Base-by-base conservation (phyloP, 2,888 invertebrate species). In the Lasioglossum vierecki region DNA sequence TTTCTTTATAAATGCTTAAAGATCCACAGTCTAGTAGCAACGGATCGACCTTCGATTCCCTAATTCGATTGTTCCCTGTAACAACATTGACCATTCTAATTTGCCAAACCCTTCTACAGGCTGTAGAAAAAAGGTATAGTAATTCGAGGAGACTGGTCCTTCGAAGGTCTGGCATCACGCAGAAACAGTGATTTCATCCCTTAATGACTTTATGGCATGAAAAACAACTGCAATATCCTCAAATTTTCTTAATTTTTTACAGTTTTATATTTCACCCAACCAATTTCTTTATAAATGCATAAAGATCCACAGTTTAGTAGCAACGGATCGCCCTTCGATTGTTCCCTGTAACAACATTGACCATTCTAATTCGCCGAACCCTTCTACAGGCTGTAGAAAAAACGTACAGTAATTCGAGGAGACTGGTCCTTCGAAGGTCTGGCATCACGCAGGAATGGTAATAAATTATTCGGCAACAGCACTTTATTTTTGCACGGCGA, bases 401-500 rank as follows among this genome's bases (percentile, higher is more conserved):
- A 63, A 30, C 15, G 30, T 30, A 30, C 15, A 63, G 35, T 4
- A 30, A 63, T 15, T 30, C 30, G 1, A 13, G 5, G 3, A 26
- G 15, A 13, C 5, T 11, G 13, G 22, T 30, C 22, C 30, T 5
- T 63, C 63, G 30, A 15, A 63, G 57, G n/a, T 57, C 26, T 30
- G 63, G 26, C 30, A 30, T 66, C 35, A 8, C 18, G n/a, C 26
- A 13, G 15, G 13, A n/a, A n/a, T n/a, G n/a, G n/a, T n/a, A n/a
- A 44, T 44, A 71, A 44, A 41, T 44, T 44, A 71, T 44, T 71
- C 71, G 11, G 68, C 41, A 68, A 41, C 39, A 22, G 22, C 44
- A 22, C 35, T 71, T 44, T 71, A 70, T 26, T 71, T 71, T 71
- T 44, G 44, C 44, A 4, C 26, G 71, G 41, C n/a, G 71, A 44